Evolutionary conservation across 2,888 invertebrate species (phyloP).

Genomic region (Listrodromus nycthemerus): DNA sequence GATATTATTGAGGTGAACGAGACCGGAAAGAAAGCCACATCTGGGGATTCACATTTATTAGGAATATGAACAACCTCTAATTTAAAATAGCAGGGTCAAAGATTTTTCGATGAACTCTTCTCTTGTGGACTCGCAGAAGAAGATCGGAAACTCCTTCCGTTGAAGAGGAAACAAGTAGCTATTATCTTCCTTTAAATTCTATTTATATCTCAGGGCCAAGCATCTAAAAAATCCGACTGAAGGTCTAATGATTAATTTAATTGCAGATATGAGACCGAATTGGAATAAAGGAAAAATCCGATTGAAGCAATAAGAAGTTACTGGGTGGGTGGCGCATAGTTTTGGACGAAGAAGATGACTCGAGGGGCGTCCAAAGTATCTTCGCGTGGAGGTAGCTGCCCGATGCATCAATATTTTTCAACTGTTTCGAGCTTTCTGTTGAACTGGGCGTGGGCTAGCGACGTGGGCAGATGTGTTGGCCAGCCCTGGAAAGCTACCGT

Average conservation of each 20-base stretch:
- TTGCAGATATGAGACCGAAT: background rate
- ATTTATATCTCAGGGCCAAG: background rate
- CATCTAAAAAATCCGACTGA: background rate
- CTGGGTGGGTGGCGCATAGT: conserved; percentile 33
- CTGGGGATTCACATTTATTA: background rate
- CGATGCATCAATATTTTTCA: conserved; percentile 71
- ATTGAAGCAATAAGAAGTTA: conserved; percentile 34
- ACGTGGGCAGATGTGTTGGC: conserved; percentile 82
- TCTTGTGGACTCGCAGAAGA: background rate
- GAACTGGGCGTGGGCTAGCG: conserved; percentile 73
- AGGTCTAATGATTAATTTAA: background rate
- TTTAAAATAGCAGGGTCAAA: background rate
- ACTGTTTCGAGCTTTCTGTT: conserved; percentile 68
- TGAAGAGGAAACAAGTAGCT: background rate
- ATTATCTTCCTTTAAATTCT: background rate
- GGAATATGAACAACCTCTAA: background rate
- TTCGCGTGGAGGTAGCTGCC: conserved; percentile 53
- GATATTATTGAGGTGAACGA: background rate
- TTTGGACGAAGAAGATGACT: conserved; percentile 34
- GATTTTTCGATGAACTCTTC: too few species aligned
- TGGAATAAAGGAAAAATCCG: background rate
- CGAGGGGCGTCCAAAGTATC: conserved; percentile 56
- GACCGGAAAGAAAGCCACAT: background rate
- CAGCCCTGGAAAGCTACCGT: conserved; percentile 83
- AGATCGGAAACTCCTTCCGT: background rate